Conservation (phyloP, 2,888 invertebrate genomes). For the Tetropium fuscum region DNA sequence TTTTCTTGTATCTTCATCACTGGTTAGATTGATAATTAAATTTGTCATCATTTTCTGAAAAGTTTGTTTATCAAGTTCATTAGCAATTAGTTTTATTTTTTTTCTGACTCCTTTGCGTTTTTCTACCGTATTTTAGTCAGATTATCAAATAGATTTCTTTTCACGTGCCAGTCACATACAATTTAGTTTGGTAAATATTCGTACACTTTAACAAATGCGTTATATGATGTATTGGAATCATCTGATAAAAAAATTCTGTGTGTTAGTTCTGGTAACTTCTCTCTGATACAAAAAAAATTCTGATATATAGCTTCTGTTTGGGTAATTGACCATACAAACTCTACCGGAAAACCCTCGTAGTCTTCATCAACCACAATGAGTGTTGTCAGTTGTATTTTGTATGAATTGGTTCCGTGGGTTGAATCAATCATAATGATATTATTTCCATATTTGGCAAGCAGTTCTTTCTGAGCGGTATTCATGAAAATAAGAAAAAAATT, state of each 20-base stretch:
- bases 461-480: slow-evolving; percentile 15
- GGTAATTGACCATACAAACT: slow-evolving; percentile 8
- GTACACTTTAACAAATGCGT: not conserved
- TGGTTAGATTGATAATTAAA: not conserved
- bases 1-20: not conserved
- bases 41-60: not conserved
- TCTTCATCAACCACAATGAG: slow-evolving; percentile 9
- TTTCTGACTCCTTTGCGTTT: slow-evolving; percentile 1
- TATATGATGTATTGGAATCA: not conserved
- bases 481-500: slow-evolving; percentile 15
- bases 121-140: slow-evolving; percentile 4
- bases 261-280: not conserved
- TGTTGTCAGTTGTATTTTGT: slow-evolving; percentile 24
- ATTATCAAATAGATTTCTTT: slow-evolving; percentile 7
- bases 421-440: slow-evolving; percentile 26
- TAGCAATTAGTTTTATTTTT: not conserved
- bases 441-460: slow-evolving; percentile 24
- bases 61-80: not conserved
- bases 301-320: not conserved
- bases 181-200: not conserved
- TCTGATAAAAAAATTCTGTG: not conserved
- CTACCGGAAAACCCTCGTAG: slow-evolving; percentile 12
- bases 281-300: not conserved
- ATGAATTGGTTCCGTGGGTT: slow-evolving; percentile 24
- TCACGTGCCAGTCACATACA: not conserved